Conservation (phyloP, 2,797 vertebrate genomes). For the Sebastiscus albofasciatus region DNA sequence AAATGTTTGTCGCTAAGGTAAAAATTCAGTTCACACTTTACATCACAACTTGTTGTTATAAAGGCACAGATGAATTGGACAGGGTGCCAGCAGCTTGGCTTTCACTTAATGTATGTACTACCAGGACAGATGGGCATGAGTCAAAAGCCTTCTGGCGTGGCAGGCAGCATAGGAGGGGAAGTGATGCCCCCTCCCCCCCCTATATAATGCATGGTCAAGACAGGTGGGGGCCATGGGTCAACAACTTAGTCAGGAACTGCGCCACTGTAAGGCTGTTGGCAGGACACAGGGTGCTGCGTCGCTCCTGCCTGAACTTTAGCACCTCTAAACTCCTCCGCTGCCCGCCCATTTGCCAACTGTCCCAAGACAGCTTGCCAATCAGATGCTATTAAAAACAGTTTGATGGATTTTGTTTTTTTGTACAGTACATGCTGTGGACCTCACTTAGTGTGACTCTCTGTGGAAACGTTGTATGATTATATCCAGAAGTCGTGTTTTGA, state of each 20-base stretch:
- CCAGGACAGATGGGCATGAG: slow-evolving; percentile 87
- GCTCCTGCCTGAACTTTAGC: slow-evolving; percentile 86
- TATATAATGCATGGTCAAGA: slow-evolving; percentile 76
- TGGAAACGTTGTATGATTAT: slow-evolving; percentile 33
- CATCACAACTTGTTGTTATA: slow-evolving; percentile 47
- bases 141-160: slow-evolving; percentile 87
- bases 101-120: slow-evolving; percentile 80
- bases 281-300: slow-evolving; percentile 80
- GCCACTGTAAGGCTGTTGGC: slow-evolving; percentile 81
- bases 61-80: slow-evolving; percentile 65
- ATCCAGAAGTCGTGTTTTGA: slow-evolving; percentile 34
- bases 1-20: slow-evolving; percentile 62
- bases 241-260: slow-evolving; percentile 82
- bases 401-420: slow-evolving; percentile 65
- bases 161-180: slow-evolving; percentile 72
- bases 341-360: slow-evolving; percentile 88
- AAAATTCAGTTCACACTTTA: slow-evolving; percentile 53
- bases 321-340: slow-evolving; percentile 86
- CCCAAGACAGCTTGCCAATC: slow-evolving; percentile 83
- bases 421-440: slow-evolving; percentile 59
- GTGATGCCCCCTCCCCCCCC: slow-evolving; percentile 48
- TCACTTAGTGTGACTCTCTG: slow-evolving; percentile 42
- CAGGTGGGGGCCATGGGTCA: slow-evolving; percentile 86
- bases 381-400: slow-evolving; percentile 80
- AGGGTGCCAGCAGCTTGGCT: slow-evolving; percentile 76